phyloP scores from a whole-genome alignment of 2,113 vertebrate species.

The Callocephalon fimbriatum region DNA sequence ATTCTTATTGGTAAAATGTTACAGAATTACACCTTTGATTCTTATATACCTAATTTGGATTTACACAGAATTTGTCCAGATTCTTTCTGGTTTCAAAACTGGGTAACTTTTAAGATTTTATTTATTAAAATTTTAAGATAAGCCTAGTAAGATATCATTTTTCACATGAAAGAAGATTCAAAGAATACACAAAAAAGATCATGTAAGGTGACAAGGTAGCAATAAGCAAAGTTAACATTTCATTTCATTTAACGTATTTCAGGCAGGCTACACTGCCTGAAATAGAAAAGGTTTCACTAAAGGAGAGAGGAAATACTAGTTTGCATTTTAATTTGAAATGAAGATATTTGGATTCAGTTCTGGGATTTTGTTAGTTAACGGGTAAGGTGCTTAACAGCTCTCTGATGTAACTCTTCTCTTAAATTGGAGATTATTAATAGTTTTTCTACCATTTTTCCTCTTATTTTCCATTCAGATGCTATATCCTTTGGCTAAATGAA shows the following conservation, averaged over 20 bases:
- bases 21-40: neutral
- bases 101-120: neutral
- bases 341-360: neutral
- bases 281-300: neutral
- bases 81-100: neutral
- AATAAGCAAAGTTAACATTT: too few relatives aligned
- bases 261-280: neutral
- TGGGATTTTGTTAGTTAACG: neutral
- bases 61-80: neutral
- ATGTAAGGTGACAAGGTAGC: too few relatives aligned
- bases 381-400: neutral
- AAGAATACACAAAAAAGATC: neutral
- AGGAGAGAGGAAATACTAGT: neutral
- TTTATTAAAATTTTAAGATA: neutral
- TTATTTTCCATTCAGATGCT: neutral
- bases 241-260: too few relatives aligned
- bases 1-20: neutral
- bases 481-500: neutral
- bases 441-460: neutral
- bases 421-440: neutral
- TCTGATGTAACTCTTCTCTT: neutral
- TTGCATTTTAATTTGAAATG: neutral
- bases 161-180: neutral
- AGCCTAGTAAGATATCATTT: neutral
- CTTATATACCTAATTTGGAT: neutral